Conservation (phyloP, 2,888 invertebrate species). For the Brenthis daphne region DNA sequence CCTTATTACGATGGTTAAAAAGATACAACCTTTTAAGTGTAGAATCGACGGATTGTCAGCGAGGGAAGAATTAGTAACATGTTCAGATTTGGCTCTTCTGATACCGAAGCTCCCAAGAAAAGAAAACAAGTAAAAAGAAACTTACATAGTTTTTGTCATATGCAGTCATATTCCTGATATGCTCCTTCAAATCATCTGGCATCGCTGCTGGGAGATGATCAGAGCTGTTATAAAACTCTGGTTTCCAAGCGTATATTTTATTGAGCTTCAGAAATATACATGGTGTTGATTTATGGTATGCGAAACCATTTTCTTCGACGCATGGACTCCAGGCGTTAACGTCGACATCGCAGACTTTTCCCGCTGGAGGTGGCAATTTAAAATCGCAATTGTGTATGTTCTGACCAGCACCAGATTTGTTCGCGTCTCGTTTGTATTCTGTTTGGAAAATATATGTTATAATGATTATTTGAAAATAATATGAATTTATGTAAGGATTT, state of each 20-base stretch:
- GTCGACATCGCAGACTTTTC: constrained; percentile 94
- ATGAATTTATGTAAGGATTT: no score
- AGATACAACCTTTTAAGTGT: no score
- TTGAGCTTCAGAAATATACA: constrained; percentile 98
- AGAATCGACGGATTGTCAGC: no score
- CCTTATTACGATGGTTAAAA: no score
- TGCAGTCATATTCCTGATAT: constrained; percentile 82
- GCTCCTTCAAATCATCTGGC: constrained; percentile 87
- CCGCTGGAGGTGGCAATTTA: constrained; percentile 85
- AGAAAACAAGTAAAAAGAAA: neutral
- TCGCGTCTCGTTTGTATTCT: constrained; percentile 89
- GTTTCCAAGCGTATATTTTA: constrained; percentile 95
- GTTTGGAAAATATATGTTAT: constrained; percentile 39
- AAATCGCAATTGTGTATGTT: constrained; percentile 90
- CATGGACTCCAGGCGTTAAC: constrained; percentile 91
- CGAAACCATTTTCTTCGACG: constrained; percentile 91
- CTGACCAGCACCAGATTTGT: constrained; percentile 87
- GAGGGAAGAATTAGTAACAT: no score
- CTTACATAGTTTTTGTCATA: constrained; percentile 74
- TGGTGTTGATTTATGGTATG: constrained; percentile 95
- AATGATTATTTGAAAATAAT: neutral
- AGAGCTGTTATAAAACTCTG: constrained; percentile 90
- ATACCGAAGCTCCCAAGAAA: no score
- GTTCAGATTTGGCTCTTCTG: no score
- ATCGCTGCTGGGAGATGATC: constrained; percentile 86